A percentile compares a stretch with the other conserved stretches of the same genome.
phyloP scores from a whole-genome alignment of 2,797 vertebrate genomes.

The Psittacula echo region DNA sequence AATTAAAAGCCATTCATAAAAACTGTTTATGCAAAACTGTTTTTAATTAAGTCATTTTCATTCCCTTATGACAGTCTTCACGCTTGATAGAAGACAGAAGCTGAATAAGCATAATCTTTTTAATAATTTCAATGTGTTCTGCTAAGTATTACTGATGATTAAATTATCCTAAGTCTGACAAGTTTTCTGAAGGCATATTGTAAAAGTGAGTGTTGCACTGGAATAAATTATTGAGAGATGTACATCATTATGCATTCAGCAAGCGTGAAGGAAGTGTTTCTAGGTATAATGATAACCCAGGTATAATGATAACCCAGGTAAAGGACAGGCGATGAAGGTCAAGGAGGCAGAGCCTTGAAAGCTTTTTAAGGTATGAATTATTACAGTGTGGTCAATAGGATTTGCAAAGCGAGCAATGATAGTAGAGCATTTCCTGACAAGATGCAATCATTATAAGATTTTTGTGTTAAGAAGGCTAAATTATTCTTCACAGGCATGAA shows the following conservation, averaged over 20 bases:
- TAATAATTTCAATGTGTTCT: conserved; percentile 68
- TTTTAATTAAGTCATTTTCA: conserved; percentile 70
- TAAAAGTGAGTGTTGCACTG: not conserved
- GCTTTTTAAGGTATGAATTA: not conserved
- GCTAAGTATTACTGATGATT: conserved; percentile 48
- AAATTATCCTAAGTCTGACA: conserved; percentile 41
- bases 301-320: not conserved
- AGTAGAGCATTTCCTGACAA: conserved; percentile 13
- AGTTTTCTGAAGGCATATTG: conserved; percentile 29
- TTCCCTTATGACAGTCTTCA: conserved; percentile 67
- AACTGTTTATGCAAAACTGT: conserved; percentile 59
- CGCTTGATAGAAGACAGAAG: conserved; percentile 56
- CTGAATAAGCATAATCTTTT: conserved; percentile 65
- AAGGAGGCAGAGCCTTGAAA: not conserved
- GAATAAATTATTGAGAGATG: conserved; percentile 48
- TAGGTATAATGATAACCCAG: not conserved
- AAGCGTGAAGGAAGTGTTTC: not conserved
- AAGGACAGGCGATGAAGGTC: conserved; percentile 19
- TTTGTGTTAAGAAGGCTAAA: conserved; percentile 4
- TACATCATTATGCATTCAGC: conserved; percentile 26
- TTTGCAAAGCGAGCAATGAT: not conserved
- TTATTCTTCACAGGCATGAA: conserved; percentile 26
- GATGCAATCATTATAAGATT: not conserved
- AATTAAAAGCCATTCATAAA: conserved; percentile 75
- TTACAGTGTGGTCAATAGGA: not conserved